Evolutionary conservation across 1,140 invertebrate species (phyloP).

Genomic region (Scaptomyza montana): DNA sequence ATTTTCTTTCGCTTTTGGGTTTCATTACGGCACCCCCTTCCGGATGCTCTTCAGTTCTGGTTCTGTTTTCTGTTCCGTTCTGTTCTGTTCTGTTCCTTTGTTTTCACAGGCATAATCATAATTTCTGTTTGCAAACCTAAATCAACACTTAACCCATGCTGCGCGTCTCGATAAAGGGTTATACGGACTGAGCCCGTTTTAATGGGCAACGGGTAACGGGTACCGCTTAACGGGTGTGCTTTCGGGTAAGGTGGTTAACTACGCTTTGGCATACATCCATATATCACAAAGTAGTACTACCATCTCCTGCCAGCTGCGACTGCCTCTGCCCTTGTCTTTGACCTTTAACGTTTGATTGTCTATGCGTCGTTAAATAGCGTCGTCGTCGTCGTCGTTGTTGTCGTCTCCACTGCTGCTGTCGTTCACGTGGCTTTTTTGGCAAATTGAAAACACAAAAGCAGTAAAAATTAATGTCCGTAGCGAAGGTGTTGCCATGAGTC

Average conservation of each 20-base stretch:
- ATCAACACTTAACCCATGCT: slow-evolving; percentile 69
- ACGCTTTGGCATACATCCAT: slow-evolving; percentile 60
- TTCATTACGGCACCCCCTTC: slow-evolving; percentile 32
- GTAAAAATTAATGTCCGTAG: slow-evolving; percentile 78
- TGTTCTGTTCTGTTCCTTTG: slow-evolving; percentile 45
- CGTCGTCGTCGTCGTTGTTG: slow-evolving; percentile 7
- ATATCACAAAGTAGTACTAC: slow-evolving; percentile 61
- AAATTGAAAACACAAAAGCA: slow-evolving; percentile 80
- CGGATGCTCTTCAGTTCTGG: neutral
- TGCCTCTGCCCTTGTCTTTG: slow-evolving; percentile 49
- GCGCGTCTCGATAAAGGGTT: slow-evolving; percentile 72
- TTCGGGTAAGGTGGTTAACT: slow-evolving; percentile 1
- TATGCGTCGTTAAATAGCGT: slow-evolving; percentile 75
- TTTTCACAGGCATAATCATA: slow-evolving; percentile 83
- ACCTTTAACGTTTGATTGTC: slow-evolving; percentile 77
- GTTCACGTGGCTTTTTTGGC: slow-evolving; percentile 68
- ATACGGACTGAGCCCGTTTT: slow-evolving; percentile 26
- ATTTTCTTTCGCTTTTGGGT: slow-evolving; percentile 74
- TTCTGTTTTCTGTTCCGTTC: slow-evolving; percentile 2
- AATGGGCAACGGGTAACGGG: slow-evolving; percentile 25
- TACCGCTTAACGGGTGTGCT: slow-evolving; percentile 19
- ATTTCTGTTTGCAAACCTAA: slow-evolving; percentile 83
- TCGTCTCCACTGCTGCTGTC: neutral
- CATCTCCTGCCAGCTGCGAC: neutral
- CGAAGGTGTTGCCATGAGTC: slow-evolving; percentile 72